A percentile compares a stretch with the other conserved stretches of the same genome.
These are phyloP conservation scores for Cyrtodaria siliqua DNA, from an alignment of 2,888 invertebrate species.

Conservation along the genomic window DNA sequence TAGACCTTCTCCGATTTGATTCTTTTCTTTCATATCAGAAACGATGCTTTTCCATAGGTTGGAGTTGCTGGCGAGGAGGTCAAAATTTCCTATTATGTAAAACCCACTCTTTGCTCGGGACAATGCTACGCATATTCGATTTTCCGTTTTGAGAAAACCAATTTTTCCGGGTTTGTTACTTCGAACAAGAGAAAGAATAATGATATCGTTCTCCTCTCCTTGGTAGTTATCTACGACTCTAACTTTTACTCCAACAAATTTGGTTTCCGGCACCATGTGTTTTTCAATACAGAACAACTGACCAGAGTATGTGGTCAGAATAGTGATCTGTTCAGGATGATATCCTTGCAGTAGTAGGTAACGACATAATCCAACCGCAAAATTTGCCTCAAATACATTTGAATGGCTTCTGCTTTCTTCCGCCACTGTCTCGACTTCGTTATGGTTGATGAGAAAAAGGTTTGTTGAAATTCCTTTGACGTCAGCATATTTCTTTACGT, in stretches of 20 bases:
- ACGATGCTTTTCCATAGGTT: constrained; percentile 64
- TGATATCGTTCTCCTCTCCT: constrained; percentile 85
- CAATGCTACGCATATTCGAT: constrained; percentile 84
- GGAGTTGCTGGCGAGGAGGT: constrained; percentile 40
- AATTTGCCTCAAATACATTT: constrained; percentile 80
- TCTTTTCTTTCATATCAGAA: constrained; percentile 26
- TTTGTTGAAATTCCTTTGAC: constrained; percentile 75
- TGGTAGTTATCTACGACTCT: constrained; percentile 84
- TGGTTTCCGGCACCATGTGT: constrained; percentile 73
- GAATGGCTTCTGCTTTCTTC: constrained; percentile 76
- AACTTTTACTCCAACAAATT: constrained; percentile 76
- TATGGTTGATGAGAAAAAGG: constrained; percentile 80
- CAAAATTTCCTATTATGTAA: constrained; percentile 83
- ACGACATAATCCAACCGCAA: constrained; percentile 72
- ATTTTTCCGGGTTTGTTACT: constrained; percentile 73
- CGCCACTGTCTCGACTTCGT: constrained; percentile 69
- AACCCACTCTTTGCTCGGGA: constrained; percentile 84
- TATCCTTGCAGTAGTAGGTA: constrained; percentile 82
- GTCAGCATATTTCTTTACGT: constrained; percentile 68
- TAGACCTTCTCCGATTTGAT: constrained; percentile 46
- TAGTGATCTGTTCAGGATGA: constrained; percentile 76
- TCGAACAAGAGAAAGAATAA: constrained; percentile 84
- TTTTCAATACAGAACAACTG: constrained; percentile 69
- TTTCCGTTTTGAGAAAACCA: constrained; percentile 77
- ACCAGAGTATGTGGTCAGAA: constrained; percentile 83